A percentile compares a stretch with the other conserved stretches of the same genome.
Evolutionary conservation across 2,888 invertebrate genomes (phyloP).

Genomic region (Drosophila hamatofila): DNA sequence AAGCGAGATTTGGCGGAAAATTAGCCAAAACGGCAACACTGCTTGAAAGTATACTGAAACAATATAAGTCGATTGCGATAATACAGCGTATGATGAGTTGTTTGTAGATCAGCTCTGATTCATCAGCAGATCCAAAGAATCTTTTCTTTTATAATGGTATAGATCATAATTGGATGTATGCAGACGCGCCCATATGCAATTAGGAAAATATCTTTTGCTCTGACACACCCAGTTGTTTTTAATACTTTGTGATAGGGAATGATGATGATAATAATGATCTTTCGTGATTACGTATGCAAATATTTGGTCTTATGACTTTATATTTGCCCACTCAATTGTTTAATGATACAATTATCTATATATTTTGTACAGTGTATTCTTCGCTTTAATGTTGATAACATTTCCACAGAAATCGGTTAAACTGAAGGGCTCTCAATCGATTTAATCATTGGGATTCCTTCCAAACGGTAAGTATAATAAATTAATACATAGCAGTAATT

Average conservation of each 20-base stretch:
- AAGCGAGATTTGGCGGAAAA: no score
- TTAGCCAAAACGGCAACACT: no score
- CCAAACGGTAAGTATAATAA: slow-evolving; percentile 2
- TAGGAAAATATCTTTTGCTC: slow-evolving; percentile 11
- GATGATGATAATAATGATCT: slow-evolving; percentile 9
- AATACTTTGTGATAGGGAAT: neutral
- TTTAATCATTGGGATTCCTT: neutral
- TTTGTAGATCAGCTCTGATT: slow-evolving; percentile 7
- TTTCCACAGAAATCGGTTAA: neutral
- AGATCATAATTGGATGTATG: slow-evolving; percentile 1
- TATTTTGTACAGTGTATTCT: neutral
- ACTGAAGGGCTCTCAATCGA: neutral
- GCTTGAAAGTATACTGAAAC: neutral
- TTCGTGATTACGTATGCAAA: neutral
- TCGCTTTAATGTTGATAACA: neutral
- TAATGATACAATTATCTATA: neutral
- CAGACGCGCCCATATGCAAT: slow-evolving; percentile 29
- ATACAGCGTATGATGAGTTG: neutral
- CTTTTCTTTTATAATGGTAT: neutral
- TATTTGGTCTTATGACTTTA: neutral
- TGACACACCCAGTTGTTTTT: slow-evolving; percentile 9
- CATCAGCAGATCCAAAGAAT: neutral
- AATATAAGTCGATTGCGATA: neutral
- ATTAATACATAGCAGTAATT: neutral
- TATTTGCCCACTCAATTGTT: slow-evolving; percentile 4